A percentile compares a stretch with the other conserved stretches of the same genome.
phyloP scores from a whole-genome alignment of 2,888 invertebrate genomes.

The Leucozona laternaria region DNA sequence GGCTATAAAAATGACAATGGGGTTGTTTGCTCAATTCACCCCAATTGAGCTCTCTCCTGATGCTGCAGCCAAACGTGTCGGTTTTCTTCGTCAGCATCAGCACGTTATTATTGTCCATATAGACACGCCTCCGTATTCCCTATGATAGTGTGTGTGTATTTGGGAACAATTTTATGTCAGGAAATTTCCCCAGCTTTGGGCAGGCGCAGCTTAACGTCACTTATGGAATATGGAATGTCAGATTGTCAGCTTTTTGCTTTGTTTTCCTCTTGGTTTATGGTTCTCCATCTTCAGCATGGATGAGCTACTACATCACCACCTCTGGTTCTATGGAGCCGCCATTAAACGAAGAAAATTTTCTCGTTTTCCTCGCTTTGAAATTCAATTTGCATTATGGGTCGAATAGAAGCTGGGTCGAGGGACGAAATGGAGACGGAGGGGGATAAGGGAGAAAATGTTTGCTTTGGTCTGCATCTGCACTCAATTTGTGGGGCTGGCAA shows the following conservation, averaged over 20 bases:
- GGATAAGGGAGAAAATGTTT: slow-evolving; percentile 75
- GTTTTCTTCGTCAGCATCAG: background rate
- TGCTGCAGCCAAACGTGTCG: background rate
- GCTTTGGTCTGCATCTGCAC: slow-evolving; percentile 73
- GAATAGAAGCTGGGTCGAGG: slow-evolving; percentile 41
- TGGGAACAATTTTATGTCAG: slow-evolving; percentile 33
- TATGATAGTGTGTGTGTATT: slow-evolving; percentile 47
- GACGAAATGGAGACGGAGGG: background rate
- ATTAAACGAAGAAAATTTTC: slow-evolving; percentile 81
- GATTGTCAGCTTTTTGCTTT: slow-evolving; percentile 68
- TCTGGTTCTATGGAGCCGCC: slow-evolving; percentile 59
- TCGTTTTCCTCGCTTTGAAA: slow-evolving; percentile 81
- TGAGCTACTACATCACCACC: slow-evolving; percentile 68
- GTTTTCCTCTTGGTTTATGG: slow-evolving; percentile 51
- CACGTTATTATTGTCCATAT: slow-evolving; percentile 4
- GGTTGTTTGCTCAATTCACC: slow-evolving; percentile 75
- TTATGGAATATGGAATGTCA: slow-evolving; percentile 36
- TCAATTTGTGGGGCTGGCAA: slow-evolving; percentile 74
- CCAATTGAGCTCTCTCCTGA: slow-evolving; percentile 65
- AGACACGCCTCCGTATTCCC: slow-evolving; percentile 55
- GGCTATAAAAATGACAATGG: slow-evolving; percentile 65
- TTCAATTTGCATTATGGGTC: slow-evolving; percentile 80
- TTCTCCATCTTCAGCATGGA: slow-evolving; percentile 68
- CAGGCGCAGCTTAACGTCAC: slow-evolving; percentile 11
- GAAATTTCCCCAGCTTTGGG: slow-evolving; percentile 63